Evolutionary conservation across 64 coral and sea anemone genomes (phyloP).

Genomic region (Porites australiensis): DNA sequence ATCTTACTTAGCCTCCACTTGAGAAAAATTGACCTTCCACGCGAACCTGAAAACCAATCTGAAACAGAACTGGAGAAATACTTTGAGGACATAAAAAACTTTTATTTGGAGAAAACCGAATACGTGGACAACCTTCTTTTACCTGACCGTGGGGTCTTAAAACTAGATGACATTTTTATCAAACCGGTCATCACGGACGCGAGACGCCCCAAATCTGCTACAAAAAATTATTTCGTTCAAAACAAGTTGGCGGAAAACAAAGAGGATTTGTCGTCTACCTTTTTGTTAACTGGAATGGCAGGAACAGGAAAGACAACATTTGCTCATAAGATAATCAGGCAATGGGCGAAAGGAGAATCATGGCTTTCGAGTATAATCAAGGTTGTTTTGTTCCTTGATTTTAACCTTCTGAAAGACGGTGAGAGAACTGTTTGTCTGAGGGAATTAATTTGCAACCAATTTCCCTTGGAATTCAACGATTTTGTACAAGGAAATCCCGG

Average conservation of each 20-base stretch:
- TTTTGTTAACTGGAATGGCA: slow-evolving; percentile 1
- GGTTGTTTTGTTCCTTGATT: neutral
- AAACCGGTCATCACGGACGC: neutral
- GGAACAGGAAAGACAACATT: slow-evolving; percentile 1
- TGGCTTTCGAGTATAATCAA: neutral
- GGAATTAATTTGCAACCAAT: neutral
- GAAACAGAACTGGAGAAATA: neutral
- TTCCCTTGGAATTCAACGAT: neutral
- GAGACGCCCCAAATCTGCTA: neutral
- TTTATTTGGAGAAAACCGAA: slow-evolving; percentile 8
- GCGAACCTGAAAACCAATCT: neutral
- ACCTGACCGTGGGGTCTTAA: neutral
- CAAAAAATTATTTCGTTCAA: neutral
- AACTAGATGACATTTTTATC: neutral
- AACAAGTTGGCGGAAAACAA: neutral
- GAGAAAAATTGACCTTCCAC: neutral
- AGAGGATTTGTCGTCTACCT: neutral
- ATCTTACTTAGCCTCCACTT: neutral
- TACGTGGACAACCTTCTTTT: neutral
- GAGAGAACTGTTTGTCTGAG: neutral
- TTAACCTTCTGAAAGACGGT: neutral
- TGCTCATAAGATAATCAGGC: neutral
- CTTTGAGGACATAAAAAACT: neutral
- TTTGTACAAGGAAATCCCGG: slow-evolving; percentile 7
- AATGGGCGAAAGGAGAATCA: neutral